These are phyloP conservation scores for Machaerirhynchus nigripectus DNA, from an alignment of 2,113 vertebrate genomes.

Conservation along the genomic window DNA sequence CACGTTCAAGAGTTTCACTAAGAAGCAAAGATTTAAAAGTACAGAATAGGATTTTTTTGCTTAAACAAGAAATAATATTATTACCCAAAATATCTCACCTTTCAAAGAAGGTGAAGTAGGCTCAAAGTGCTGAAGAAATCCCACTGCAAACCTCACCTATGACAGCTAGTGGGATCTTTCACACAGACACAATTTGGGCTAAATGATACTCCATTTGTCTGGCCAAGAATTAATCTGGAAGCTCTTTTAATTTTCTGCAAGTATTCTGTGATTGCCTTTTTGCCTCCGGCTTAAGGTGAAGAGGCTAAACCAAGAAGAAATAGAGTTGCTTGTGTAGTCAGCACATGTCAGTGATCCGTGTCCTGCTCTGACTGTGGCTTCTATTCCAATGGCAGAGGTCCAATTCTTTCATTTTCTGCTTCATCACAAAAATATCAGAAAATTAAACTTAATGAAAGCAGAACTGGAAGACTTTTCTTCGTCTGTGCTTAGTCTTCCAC, in stretches of 20 bases:
- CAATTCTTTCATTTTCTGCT: conserved; percentile 52
- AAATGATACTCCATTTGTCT: not conserved
- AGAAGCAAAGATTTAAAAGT: not conserved
- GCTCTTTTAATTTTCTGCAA: conserved; percentile 17
- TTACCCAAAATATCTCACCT: not conserved
- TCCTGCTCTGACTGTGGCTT: conserved; percentile 37
- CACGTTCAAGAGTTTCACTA: not conserved
- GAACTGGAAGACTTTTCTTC: conserved; percentile 29
- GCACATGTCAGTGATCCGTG: conserved; percentile 30
- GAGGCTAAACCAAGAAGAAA: conserved; percentile 47
- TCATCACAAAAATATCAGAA: conserved; percentile 63
- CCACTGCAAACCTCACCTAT: not conserved
- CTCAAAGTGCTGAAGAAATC: not conserved
- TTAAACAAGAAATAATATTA: not conserved
- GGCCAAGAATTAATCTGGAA: not conserved
- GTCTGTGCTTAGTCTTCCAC: not conserved
- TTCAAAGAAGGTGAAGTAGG: not conserved
- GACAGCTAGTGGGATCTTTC: not conserved
- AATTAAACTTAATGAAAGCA: conserved; percentile 59
- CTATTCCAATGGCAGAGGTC: not conserved
- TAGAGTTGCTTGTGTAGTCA: conserved; percentile 37
- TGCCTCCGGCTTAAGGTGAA: conserved; percentile 8
- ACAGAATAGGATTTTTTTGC: not conserved
- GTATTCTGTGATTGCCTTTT: not conserved
- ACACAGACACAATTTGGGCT: not conserved